Percentiles rank a stretch among this genome's conserved stretches.
Evolutionary conservation across 2,113 vertebrate genomes (phyloP).

Genomic region (Phaethon lepturus): DNA sequence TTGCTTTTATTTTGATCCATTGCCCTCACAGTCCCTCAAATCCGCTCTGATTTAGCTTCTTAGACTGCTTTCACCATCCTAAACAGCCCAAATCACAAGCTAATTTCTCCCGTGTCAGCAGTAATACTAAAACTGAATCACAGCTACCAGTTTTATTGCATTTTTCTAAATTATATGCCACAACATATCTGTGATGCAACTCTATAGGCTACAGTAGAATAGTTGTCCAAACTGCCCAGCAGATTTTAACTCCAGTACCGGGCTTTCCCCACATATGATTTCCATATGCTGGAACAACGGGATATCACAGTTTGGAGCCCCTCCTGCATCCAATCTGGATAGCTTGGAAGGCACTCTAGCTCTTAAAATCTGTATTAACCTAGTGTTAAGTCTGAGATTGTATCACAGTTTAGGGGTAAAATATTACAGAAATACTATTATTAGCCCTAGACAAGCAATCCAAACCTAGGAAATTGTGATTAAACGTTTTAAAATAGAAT

Average conservation of each 20-base stretch:
- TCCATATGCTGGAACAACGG: neutral
- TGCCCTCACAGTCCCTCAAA: neutral
- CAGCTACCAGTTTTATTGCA: neutral
- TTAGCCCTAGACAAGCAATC: neutral
- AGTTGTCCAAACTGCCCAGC: neutral
- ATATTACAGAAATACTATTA: neutral
- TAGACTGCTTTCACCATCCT: neutral
- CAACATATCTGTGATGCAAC: neutral
- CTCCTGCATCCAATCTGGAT: neutral
- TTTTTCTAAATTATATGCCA: neutral
- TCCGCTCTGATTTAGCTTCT: conserved; percentile 24
- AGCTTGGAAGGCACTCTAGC: neutral
- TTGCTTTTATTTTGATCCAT: conserved; percentile 39
- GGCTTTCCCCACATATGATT: neutral
- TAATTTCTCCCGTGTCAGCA: neutral
- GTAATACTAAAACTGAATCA: neutral
- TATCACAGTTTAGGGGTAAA: neutral
- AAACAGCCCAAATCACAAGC: neutral
- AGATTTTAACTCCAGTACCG: neutral
- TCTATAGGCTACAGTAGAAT: neutral
- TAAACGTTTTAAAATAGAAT: neutral
- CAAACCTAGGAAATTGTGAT: neutral
- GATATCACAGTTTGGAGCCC: neutral
- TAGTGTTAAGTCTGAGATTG: neutral
- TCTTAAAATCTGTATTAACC: neutral